Conservation (phyloP, 2,113 vertebrate genomes). For the Paraplagusia blochii region DNA sequence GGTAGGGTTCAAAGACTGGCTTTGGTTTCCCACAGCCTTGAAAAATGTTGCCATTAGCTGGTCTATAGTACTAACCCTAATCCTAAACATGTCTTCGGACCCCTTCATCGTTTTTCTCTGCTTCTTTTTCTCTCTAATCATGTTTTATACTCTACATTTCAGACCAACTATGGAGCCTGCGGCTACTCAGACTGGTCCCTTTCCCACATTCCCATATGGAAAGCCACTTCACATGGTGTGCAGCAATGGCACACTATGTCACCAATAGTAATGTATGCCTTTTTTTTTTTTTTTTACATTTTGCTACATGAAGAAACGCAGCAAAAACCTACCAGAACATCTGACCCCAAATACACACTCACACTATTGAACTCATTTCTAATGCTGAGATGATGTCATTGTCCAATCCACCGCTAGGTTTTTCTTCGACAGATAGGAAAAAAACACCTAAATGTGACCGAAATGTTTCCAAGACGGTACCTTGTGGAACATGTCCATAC, state of each 20-base stretch:
- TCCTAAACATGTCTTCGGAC: constrained; percentile 63
- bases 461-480: too few relatives aligned
- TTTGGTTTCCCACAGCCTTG: constrained; percentile 39
- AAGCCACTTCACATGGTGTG: constrained; percentile 35
- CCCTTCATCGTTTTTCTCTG: constrained; percentile 9
- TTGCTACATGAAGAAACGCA: constrained; percentile 10
- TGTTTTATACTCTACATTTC: constrained; percentile 61
- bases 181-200: constrained; percentile 42
- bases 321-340: constrained; percentile 35
- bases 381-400: constrained; percentile 46
- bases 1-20: constrained; percentile 1
- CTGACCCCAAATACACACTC: constrained; percentile 44
- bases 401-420: constrained; percentile 14
- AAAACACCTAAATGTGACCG: neutral
- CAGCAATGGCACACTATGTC: constrained; percentile 29
- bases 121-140: constrained; percentile 36
- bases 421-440: constrained; percentile 29
- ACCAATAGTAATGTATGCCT: constrained; percentile 10
- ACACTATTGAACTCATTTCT: constrained; percentile 49
- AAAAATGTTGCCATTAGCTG: constrained; percentile 42
- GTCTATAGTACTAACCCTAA: constrained; percentile 50
- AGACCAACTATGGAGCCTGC: constrained; percentile 46
- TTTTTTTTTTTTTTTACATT: constrained; percentile 32
- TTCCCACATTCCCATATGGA: constrained; percentile 35
- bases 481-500: too few relatives aligned